phyloP scores from a whole-genome alignment of 2,113 vertebrate species.

The Acanthisitta chloris region DNA sequence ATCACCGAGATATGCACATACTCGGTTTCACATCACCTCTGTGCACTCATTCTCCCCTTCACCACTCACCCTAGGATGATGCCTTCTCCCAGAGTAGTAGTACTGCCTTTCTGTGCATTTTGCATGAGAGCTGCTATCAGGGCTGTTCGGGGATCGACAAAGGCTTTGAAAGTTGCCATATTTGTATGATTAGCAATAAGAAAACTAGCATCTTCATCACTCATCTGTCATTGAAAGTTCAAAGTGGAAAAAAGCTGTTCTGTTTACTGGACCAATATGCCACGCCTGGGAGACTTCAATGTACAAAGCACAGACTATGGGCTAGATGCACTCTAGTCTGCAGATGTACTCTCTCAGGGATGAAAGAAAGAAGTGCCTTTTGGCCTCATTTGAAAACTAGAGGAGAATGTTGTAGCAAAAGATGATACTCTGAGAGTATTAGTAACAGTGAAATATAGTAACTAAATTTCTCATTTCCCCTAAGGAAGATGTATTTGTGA shows the following conservation, averaged over 20 bases:
- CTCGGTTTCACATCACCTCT: neutral
- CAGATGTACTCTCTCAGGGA: neutral
- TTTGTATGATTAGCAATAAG: neutral
- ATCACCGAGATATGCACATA: neutral
- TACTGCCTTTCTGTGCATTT: neutral
- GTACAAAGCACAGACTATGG: neutral
- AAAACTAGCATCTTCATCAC: neutral
- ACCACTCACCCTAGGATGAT: neutral
- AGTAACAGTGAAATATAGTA: neutral
- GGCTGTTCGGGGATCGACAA: fast-evolving
- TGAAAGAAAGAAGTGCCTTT: neutral
- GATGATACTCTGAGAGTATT: neutral
- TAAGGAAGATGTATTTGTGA: neutral
- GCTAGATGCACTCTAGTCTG: neutral
- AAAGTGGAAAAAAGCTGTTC: neutral
- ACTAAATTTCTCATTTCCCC: neutral
- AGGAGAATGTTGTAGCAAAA: neutral
- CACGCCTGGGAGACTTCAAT: neutral
- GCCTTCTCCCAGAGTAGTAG: neutral
- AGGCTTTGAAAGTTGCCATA: neutral
- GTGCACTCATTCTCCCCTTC: neutral
- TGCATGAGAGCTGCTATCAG: neutral
- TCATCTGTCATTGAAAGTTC: neutral
- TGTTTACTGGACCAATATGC: neutral
- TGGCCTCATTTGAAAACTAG: neutral